Evolutionary conservation across 2,888 invertebrate species (phyloP).

Genomic region (Sabatieria punctata): DNA sequence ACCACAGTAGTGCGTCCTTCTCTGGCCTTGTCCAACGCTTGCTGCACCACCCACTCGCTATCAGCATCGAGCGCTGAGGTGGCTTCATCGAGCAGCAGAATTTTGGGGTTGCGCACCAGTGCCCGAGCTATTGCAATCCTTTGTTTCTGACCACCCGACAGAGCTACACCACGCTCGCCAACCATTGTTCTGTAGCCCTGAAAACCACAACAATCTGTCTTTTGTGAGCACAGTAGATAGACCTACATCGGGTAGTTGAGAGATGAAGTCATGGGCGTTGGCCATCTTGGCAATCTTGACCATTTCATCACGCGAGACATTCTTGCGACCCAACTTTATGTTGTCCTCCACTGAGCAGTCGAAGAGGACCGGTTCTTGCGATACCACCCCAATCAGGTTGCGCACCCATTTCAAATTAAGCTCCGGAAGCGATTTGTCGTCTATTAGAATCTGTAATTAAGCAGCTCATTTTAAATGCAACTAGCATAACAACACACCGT

Average conservation of each 20-base stretch:
- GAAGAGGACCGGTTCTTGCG: too few species aligned
- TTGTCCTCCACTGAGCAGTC: conserved; percentile 37
- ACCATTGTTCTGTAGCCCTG: conserved; percentile 18
- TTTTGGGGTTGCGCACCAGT: conserved; percentile 24
- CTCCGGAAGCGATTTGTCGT: conserved; percentile 33
- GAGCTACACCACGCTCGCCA: conserved; percentile 24
- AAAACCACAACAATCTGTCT: neutral
- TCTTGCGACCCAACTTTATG: conserved; percentile 36
- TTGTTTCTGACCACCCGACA: conserved; percentile 22
- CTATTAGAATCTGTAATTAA: conserved; percentile 28
- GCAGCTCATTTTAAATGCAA: too few species aligned
- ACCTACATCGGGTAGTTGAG: conserved; percentile 26
- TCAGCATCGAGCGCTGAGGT: conserved; percentile 27
- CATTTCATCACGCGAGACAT: conserved; percentile 18
- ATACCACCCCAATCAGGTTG: conserved; percentile 30
- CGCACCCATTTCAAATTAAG: conserved; percentile 38
- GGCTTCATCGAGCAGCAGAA: conserved; percentile 26
- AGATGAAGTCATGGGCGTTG: conserved; percentile 36
- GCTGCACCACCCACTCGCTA: conserved; percentile 24
- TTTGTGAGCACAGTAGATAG: neutral
- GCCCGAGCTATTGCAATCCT: conserved; percentile 24
- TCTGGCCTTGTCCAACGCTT: conserved; percentile 42
- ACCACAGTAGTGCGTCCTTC: conserved; percentile 35
- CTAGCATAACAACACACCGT: too few species aligned
- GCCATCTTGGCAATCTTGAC: conserved; percentile 21